phyloP scores from a whole-genome alignment of 2,113 vertebrate species.

The Emberiza fucata region DNA sequence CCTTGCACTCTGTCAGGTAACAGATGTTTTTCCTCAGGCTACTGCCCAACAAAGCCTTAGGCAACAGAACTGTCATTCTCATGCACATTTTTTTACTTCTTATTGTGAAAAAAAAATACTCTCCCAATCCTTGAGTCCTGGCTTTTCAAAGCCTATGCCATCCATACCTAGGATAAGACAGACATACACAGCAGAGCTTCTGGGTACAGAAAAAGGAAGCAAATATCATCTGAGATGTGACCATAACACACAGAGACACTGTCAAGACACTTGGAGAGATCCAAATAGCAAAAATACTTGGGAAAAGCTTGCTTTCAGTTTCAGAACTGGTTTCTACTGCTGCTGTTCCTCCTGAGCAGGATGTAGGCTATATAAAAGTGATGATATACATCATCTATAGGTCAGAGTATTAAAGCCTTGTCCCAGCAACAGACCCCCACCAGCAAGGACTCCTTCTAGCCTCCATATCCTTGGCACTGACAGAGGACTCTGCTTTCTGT shows the following conservation, averaged over 20 bases:
- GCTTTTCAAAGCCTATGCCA: not conserved
- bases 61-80: not conserved
- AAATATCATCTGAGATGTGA: not conserved
- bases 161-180: not conserved
- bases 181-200: not conserved
- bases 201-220: not conserved
- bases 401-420: not conserved
- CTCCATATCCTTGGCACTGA: conserved; percentile 56
- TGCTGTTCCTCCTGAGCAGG: not conserved
- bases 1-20: not conserved
- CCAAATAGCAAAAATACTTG: not conserved
- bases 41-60: not conserved
- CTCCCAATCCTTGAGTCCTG: not conserved
- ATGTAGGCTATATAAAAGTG: not conserved
- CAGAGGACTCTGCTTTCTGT: conserved; percentile 78
- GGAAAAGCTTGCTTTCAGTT: not conserved
- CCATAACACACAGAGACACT: not conserved
- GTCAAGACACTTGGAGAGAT: not conserved
- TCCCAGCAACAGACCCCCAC: not conserved
- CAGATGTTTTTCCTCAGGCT: not conserved
- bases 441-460: conserved; percentile 10
- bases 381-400: not conserved
- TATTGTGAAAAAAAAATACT: not conserved
- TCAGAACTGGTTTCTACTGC: not conserved
- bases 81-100: not conserved